Evolutionary conservation across 2,888 invertebrate species (phyloP).

Genomic region (Callosobruchus maculatus): DNA sequence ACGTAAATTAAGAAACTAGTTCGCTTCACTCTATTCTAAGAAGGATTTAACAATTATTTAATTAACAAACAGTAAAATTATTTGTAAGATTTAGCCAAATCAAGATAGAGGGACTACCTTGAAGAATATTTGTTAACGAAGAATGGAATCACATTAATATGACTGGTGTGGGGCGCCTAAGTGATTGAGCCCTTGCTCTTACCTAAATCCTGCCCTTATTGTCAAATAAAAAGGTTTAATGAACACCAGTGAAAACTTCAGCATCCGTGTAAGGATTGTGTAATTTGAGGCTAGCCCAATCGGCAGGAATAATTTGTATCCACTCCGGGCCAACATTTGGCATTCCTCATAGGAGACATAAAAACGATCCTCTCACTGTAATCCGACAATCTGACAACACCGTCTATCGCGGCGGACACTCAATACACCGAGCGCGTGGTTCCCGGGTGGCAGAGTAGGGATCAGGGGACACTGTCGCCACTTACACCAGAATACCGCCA

Average conservation of each 20-base stretch:
- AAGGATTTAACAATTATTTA: too few species aligned
- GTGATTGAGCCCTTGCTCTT: background rate
- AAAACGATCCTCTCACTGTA: background rate
- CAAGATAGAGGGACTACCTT: too few species aligned
- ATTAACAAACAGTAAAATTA: too few species aligned
- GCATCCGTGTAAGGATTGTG: background rate
- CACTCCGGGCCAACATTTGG: background rate
- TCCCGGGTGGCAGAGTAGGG: background rate
- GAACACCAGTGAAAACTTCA: background rate
- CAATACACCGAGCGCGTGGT: background rate
- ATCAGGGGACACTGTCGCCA: constrained; percentile 40
- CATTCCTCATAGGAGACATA: background rate
- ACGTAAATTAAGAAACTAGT: too few species aligned
- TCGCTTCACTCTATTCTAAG: too few species aligned
- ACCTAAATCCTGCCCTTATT: background rate
- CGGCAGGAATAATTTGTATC: background rate
- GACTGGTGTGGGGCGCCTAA: background rate
- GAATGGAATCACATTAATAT: too few species aligned
- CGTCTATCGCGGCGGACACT: background rate
- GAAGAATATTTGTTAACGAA: too few species aligned
- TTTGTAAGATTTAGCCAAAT: too few species aligned
- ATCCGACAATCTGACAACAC: background rate
- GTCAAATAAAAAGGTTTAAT: background rate
- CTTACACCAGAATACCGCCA: constrained; percentile 97
- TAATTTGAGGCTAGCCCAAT: background rate